Percentiles rank a stretch among this genome's conserved stretches.
Evolutionary conservation across 2,113 vertebrate species (phyloP).

Genomic region (Machaerirhynchus nigripectus): DNA sequence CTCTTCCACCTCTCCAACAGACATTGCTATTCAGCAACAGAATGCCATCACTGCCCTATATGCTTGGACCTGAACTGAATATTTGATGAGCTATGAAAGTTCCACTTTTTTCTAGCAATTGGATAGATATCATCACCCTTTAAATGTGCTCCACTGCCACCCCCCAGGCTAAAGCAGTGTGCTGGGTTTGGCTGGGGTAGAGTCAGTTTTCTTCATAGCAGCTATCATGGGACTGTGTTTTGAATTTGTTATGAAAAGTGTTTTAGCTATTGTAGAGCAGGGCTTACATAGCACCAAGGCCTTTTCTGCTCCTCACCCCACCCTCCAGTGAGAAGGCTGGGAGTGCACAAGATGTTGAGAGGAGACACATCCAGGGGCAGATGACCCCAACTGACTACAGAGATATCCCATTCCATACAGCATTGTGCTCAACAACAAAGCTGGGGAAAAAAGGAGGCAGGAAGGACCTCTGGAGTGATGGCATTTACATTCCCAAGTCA

Average conservation of each 20-base stretch:
- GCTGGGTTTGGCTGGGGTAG: neutral
- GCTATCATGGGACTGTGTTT: neutral
- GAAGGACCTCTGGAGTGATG: neutral
- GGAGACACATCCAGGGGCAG: neutral
- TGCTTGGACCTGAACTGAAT: neutral
- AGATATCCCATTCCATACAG: neutral
- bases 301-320: neutral
- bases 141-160: neutral
- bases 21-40: neutral
- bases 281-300: neutral
- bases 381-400: neutral
- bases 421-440: fast-evolving
- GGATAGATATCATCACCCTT: neutral
- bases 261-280: neutral
- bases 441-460: neutral
- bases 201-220: neutral
- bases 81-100: neutral
- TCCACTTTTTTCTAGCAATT: neutral
- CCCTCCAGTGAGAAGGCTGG: neutral
- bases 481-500: neutral
- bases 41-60: neutral
- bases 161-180: neutral
- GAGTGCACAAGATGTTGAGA: neutral
- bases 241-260: neutral
- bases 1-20: neutral